Conservation (phyloP, 2,797 vertebrate genomes). For the Chloroceryle amazona region DNA sequence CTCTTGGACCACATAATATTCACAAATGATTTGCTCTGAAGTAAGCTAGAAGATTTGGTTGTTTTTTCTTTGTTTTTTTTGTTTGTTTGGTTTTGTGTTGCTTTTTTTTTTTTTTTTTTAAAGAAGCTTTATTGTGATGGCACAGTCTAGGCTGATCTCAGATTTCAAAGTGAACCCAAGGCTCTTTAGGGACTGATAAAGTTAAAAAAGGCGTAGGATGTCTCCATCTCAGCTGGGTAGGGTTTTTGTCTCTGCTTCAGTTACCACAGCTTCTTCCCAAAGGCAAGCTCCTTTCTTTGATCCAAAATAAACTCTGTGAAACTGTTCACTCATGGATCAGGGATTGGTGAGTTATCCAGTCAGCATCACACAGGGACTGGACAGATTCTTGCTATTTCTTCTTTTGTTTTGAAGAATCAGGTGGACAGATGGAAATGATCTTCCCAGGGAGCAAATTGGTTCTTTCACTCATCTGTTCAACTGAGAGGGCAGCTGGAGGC, state of each 20-base stretch:
- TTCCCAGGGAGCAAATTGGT: background rate
- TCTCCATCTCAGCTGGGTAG: background rate
- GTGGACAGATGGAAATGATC: constrained; percentile 19
- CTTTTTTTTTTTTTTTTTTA: background rate
- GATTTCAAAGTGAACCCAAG: constrained; percentile 21
- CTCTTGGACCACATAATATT: background rate
- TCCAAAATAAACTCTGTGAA: constrained; percentile 39
- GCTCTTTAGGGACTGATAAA: background rate
- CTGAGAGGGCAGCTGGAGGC: background rate
- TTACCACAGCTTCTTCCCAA: constrained; percentile 36
- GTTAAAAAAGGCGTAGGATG: background rate
- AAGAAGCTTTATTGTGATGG: background rate
- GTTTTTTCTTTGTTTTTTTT: background rate
- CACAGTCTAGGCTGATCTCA: background rate
- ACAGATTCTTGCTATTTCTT: background rate
- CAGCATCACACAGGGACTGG: background rate
- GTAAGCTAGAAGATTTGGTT: background rate
- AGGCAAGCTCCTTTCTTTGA: constrained; percentile 2
- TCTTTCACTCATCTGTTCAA: background rate
- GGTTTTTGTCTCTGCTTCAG: background rate
- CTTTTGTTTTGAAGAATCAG: background rate
- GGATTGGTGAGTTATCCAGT: rapidly evolving
- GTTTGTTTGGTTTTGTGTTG: too few relatives aligned
- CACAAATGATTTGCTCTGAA: background rate
- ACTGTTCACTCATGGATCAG: background rate